A percentile compares a stretch with the other conserved stretches of the same genome.
These are phyloP conservation scores for Euschistus heros DNA, from an alignment of 1,140 invertebrate genomes.

Conservation along the genomic window DNA sequence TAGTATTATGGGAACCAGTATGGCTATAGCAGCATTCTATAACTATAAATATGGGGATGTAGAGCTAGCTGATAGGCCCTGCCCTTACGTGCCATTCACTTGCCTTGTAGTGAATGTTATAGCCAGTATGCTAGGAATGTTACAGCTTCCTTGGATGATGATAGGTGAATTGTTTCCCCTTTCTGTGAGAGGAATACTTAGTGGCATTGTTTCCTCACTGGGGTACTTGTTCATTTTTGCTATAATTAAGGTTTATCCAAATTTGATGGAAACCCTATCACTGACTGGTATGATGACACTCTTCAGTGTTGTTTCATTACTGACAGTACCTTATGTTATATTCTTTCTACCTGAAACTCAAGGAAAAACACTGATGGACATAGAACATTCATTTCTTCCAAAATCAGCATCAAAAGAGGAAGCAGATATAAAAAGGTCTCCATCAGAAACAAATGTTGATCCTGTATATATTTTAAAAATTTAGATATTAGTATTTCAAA, in stretches of 20 bases:
- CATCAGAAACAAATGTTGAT: neutral
- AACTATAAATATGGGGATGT: conserved; percentile 36
- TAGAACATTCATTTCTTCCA: conserved; percentile 40
- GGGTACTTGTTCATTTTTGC: conserved; percentile 57
- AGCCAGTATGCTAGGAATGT: conserved; percentile 59
- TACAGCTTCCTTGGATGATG: conserved; percentile 64
- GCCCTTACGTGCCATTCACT: conserved; percentile 45
- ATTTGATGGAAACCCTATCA: conserved; percentile 43
- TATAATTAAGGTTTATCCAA: conserved; percentile 57
- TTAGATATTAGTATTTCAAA: neutral
- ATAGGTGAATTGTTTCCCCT: conserved; percentile 61
- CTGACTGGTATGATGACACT: conserved; percentile 63
- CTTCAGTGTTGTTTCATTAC: conserved; percentile 55
- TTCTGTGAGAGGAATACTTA: conserved; percentile 51
- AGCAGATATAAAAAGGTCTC: neutral
- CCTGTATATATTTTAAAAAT: conserved; percentile 23
- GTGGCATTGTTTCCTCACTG: conserved; percentile 56
- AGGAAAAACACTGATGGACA: conserved; percentile 64
- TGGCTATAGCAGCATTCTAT: conserved; percentile 39
- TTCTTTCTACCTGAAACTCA: conserved; percentile 70
- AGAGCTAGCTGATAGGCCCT: conserved; percentile 37
- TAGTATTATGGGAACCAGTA: conserved; percentile 48
- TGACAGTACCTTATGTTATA: conserved; percentile 53
- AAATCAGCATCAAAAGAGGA: neutral
- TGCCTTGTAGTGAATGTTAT: conserved; percentile 55